Base-by-base conservation (phyloP, 2,113 vertebrate species). In the Isurus oxyrinchus region DNA sequence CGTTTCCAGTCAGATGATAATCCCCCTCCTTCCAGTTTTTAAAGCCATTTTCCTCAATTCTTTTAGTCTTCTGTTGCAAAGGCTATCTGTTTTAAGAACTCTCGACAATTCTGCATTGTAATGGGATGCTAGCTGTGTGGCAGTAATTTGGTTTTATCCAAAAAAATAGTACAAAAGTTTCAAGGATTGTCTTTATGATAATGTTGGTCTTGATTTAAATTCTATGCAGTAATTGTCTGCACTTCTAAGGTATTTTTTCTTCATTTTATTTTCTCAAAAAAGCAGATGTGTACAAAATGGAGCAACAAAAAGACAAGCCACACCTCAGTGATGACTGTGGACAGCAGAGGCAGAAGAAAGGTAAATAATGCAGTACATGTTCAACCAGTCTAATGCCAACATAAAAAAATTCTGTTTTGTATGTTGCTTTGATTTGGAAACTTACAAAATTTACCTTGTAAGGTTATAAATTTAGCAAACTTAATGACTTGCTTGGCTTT, bases 231-330 rank as follows among this genome's bases (percentile, higher is more conserved):
- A 95, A 95, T 95, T 14, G 63, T 14, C 35, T 23, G 11, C n/a
- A 95, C 19, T 93, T 63, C 3, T 61, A 7, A 96, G 0, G 1
- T 96, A 72, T 49, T 96, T 21, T 63, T 96, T 19, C 4, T 49
- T 67, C n/a, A 31, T 66, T 69, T 79, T 8, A 84, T 79, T 96
- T 16, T 13, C 79, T 84, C 35, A 59, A 84, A 63, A 63, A 44
- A 93, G 72, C 61, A 96, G 96, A 96, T 86, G 96, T 72, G 49
- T 61, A 69, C 5, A 91, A 61, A 93, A 94, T 86, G 96, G 96
- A 96, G 44, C 88, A 91, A 27, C 96, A 94, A 35, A 91, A 88
- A 94, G 96, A 95, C n/a, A 96, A 93, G 19, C 96, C 63, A n/a
- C 72, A 72, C 25, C 57, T 66, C 35, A 49, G 27, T 27, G 5